These are phyloP conservation scores for Chelon labrosus DNA, from an alignment of 2,797 vertebrate species.

Conservation along the genomic window DNA sequence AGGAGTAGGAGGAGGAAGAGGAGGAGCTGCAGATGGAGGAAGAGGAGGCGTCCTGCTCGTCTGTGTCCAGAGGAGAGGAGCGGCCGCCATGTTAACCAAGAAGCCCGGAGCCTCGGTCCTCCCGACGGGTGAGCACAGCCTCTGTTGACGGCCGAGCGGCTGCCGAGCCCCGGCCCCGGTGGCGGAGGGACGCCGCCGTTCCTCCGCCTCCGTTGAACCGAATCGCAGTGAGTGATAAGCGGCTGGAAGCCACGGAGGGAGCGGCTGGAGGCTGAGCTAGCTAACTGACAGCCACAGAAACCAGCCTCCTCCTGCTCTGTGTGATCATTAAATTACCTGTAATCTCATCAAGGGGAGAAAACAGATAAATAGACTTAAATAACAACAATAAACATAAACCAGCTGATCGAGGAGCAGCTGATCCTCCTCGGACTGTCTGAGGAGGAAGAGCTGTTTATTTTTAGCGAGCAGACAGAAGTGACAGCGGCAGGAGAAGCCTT, in stretches of 20 bases:
- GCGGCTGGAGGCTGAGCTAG: constrained; percentile 14
- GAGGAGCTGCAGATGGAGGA: constrained; percentile 68
- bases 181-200: constrained; percentile 11
- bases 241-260: neutral
- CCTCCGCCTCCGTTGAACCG: neutral
- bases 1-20: constrained; percentile 60
- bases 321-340: constrained; percentile 14
- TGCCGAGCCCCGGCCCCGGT: constrained; percentile 1
- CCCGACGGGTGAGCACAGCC: constrained; percentile 74
- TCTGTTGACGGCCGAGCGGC: constrained; percentile 13
- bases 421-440: constrained; percentile 22
- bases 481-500: constrained; percentile 47
- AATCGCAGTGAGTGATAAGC: neutral
- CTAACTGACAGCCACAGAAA: neutral
- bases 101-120: constrained; percentile 79
- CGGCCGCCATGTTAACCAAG: constrained; percentile 83
- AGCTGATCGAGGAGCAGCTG: neutral
- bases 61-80: constrained; percentile 79
- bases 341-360: neutral
- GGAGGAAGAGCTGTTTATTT: constrained; percentile 57
- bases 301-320: neutral
- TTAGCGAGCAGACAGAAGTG: constrained; percentile 59
- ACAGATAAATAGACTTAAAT: no score
- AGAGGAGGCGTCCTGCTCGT: constrained; percentile 81
- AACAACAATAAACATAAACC: no score